phyloP scores from a whole-genome alignment of 30 jellyfish, hydroid and myxozoan species.

The Hydractinia echinata region DNA sequence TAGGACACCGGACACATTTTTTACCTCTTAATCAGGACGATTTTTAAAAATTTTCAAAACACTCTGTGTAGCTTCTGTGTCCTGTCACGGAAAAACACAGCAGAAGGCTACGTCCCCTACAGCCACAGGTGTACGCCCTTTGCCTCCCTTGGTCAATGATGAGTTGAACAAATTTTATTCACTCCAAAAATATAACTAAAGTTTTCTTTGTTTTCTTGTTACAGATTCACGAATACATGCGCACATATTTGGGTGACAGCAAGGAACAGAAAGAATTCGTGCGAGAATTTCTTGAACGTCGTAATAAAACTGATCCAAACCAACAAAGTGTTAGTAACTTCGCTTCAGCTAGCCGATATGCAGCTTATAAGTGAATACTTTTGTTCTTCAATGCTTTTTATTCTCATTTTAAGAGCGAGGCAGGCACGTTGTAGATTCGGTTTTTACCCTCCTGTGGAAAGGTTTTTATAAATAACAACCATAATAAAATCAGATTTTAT shows the following conservation, averaged over 20 bases:
- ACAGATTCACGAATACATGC: conserved; percentile 83
- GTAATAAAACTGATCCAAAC: conserved; percentile 23
- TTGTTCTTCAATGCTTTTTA: conserved; percentile 5
- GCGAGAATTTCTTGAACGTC: conserved; percentile 72
- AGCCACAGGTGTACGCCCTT: too few species aligned
- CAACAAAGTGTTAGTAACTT: conserved; percentile 33
- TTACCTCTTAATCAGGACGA: too few species aligned
- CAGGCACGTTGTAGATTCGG: too few species aligned
- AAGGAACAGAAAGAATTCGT: conserved; percentile 65
- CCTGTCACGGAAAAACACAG: too few species aligned
- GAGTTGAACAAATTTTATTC: background rate
- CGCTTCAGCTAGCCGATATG: conserved; percentile 12
- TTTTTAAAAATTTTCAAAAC: too few species aligned
- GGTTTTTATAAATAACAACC: too few species aligned
- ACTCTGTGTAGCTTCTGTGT: too few species aligned
- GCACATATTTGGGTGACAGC: conserved; percentile 78
- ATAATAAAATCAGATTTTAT: too few species aligned
- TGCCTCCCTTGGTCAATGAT: background rate
- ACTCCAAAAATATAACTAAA: too few species aligned
- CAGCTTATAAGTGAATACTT: conserved; percentile 30
- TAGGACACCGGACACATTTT: too few species aligned
- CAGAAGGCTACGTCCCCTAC: too few species aligned
- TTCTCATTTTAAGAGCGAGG: background rate
- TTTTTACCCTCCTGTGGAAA: too few species aligned
- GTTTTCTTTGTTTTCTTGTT: background rate